Evolutionary conservation across 2,888 invertebrate genomes (phyloP), one percentile per base, ranked within the genome.

Genomic region (Oscheius sp.): DNA sequence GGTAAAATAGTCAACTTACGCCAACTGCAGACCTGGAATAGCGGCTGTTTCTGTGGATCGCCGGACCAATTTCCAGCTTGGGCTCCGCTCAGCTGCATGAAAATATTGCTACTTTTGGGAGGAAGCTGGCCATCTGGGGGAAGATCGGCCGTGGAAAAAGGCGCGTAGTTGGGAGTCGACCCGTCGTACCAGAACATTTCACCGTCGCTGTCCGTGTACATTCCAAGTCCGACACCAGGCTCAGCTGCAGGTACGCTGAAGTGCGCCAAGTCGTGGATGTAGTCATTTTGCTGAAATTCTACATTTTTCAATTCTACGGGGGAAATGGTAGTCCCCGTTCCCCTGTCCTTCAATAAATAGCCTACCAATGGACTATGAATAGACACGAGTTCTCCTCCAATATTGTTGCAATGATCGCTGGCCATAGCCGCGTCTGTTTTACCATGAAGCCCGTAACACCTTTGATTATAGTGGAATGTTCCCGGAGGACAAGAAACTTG

Each of bases 321-420:
- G 16, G 45, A 45, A 45, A 12, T 45, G 45, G 9, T 45, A n/a
- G n/a, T n/a, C n/a, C n/a, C n/a, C 7, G 45, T 43, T 43, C 7
- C 13, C 13, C 13, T 43, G 45, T n/a, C 45, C 45, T 43, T 13
- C 45, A n/a, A 9, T 21, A 25, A 53, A 16, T 23, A 61, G 43
- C 61, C 18, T 21, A 61, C 61, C 18, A 41, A 18, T 18, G 35
- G 18, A 23, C 21, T 23, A 43, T 61, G 61, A 61, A 61, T 61
- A 18, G 61, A 61, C 9, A 61, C 61, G 16, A 61, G 25, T 43
- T 61, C 61, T 1, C 61, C 61, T 35, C 61, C 61, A n/a, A 23
- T 12, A 12, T 41, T 25, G 45, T 61, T 35, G n/a, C 61, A 61
- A 43, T 61, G 61, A 18, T 61, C 61, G 21, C 61, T 61, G 18